A percentile compares a stretch with the other conserved stretches of the same genome.
Evolutionary conservation across 2,113 vertebrate genomes (phyloP).

Genomic region (Oncorhynchus nerka): DNA sequence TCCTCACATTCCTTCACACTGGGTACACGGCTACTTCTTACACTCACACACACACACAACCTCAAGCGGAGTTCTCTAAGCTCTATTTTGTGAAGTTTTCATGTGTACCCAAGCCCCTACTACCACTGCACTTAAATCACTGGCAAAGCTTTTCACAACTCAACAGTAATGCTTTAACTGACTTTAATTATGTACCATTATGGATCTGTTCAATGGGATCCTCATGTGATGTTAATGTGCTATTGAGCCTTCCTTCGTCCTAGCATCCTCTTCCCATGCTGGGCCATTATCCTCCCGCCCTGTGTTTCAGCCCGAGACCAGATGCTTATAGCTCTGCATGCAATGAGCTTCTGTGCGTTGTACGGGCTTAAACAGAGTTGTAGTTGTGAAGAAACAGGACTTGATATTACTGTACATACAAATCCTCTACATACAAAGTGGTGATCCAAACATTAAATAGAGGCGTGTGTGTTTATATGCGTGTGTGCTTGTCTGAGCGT

Average conservation of each 20-base stretch:
- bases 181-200: conserved; percentile 52
- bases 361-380: conserved; percentile 18
- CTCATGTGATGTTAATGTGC: conserved; percentile 53
- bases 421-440: background rate
- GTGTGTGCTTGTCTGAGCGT: background rate
- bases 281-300: conserved; percentile 32
- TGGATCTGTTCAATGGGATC: conserved; percentile 35
- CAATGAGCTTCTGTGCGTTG: conserved; percentile 12
- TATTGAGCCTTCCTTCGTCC: conserved; percentile 31
- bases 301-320: conserved; percentile 41
- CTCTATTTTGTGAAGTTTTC: background rate
- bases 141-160: conserved; percentile 18
- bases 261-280: conserved; percentile 39
- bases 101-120: background rate
- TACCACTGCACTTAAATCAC: conserved; percentile 10
- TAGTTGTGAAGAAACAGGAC: conserved; percentile 31
- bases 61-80: background rate
- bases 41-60: background rate
- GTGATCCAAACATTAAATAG: too few species aligned
- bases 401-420: background rate
- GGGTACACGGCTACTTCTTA: background rate
- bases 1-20: background rate
- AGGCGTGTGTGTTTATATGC: background rate
- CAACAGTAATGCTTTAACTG: conserved; percentile 42
- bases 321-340: conserved; percentile 46